These are phyloP conservation scores for Naso thynnoides DNA, from an alignment of 2,797 vertebrate genomes.

Conservation along the genomic window DNA sequence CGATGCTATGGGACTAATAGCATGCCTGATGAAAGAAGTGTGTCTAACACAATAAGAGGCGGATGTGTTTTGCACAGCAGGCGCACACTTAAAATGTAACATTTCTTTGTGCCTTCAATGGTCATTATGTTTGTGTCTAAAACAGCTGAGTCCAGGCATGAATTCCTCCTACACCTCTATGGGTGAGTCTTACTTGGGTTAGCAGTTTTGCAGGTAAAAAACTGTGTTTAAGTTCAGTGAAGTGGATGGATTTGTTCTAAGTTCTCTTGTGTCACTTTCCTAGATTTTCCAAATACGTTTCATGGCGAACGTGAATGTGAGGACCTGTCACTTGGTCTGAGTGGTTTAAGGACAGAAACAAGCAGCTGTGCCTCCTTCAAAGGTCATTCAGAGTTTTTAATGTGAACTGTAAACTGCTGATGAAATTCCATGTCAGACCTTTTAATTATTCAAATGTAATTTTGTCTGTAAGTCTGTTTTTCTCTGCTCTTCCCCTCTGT, in stretches of 20 bases:
- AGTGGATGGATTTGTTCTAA: background rate
- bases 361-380: background rate
- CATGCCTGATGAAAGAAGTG: too few species aligned
- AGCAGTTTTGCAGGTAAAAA: background rate
- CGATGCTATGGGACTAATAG: too few species aligned
- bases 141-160: constrained; percentile 15
- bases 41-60: too few species aligned
- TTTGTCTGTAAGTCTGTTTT: background rate
- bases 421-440: background rate
- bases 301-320: accelerated
- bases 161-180: constrained; percentile 15
- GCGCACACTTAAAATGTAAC: too few species aligned
- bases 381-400: constrained; percentile 4
- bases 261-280: background rate
- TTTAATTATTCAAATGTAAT: background rate
- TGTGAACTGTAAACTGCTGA: background rate
- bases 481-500: background rate
- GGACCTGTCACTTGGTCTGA: background rate
- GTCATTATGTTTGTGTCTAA: background rate
- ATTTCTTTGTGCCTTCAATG: background rate
- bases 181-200: constrained; percentile 36
- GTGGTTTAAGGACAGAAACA: background rate
- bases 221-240: background rate
- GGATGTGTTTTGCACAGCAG: too few species aligned
- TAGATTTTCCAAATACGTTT: background rate